phyloP scores from a whole-genome alignment of 1,140 invertebrate genomes.

The Eciton burchellii region DNA sequence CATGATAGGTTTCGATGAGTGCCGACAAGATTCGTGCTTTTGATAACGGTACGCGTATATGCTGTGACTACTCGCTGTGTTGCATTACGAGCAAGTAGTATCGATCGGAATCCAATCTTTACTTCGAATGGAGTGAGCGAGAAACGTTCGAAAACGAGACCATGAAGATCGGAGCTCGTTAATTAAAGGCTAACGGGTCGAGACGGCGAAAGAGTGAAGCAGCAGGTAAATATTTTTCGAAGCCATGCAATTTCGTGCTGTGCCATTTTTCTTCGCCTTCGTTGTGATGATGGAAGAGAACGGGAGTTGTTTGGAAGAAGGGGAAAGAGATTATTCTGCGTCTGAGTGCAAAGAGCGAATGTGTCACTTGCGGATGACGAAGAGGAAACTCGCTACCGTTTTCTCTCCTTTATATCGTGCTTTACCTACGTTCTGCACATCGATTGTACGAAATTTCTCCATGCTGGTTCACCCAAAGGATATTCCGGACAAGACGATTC shows the following conservation, averaged over 20 bases:
- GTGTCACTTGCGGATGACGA: not conserved
- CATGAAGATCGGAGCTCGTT: slow-evolving; percentile 62
- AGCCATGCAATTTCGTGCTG: slow-evolving; percentile 48
- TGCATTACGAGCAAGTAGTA: not conserved
- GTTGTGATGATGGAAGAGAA: not conserved
- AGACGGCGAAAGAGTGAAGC: slow-evolving; percentile 42
- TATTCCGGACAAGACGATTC: slow-evolving; percentile 8
- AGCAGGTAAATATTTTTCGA: slow-evolving; percentile 81
- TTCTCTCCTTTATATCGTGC: not conserved
- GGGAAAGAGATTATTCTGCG: not conserved
- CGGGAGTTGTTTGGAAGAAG: slow-evolving; percentile 14
- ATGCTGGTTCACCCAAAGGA: not conserved
- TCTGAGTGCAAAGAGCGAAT: not conserved
- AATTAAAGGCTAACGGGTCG: slow-evolving; percentile 71
- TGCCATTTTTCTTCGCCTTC: slow-evolving; percentile 50
- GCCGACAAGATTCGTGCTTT: slow-evolving; percentile 13
- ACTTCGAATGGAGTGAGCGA: slow-evolving; percentile 27
- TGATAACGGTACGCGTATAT: not conserved
- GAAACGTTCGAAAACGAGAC: slow-evolving; percentile 62
- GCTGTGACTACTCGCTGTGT: not conserved
- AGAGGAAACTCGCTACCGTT: not conserved
- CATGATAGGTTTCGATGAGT: not conserved
- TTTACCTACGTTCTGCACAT: not conserved
- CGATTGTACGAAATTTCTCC: not conserved
- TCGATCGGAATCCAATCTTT: slow-evolving; percentile 33